A percentile compares a stretch with the other conserved stretches of the same genome.
Evolutionary conservation across 2,797 vertebrate genomes (phyloP).

Genomic region (Limnodromus scolopaceus): DNA sequence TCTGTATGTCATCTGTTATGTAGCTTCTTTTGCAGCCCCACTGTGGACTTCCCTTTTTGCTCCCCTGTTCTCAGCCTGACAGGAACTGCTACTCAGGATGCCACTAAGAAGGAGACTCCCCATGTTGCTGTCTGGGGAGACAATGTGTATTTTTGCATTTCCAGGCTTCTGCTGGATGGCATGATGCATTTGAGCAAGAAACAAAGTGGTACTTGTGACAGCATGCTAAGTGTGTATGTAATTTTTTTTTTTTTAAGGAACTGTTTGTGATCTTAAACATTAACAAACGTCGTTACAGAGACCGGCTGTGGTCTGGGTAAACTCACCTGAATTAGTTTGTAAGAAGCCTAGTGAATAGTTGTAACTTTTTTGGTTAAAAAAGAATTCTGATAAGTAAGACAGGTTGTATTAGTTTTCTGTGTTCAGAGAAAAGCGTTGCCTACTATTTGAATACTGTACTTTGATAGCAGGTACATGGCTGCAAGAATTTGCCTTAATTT

Average conservation of each 20-base stretch:
- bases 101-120: not conserved
- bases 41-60: not conserved
- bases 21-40: not conserved
- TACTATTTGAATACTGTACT: not conserved
- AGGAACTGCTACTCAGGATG: accelerated
- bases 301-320: not conserved
- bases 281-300: not conserved
- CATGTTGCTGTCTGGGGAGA: accelerated
- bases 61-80: not conserved
- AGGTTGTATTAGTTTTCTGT: not conserved
- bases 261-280: not conserved
- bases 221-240: not conserved
- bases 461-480: not conserved
- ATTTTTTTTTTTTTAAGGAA: not conserved
- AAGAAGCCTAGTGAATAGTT: not conserved
- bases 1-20: not conserved
- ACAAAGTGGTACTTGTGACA: not conserved
- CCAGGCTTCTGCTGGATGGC: not conserved
- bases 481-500: not conserved
- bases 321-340: not conserved
- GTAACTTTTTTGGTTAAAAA: not conserved
- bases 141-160: not conserved
- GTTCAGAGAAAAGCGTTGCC: not conserved
- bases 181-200: not conserved
- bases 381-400: not conserved